These are phyloP conservation scores for Diachasma alloeum DNA, from an alignment of 1,140 invertebrate genomes.

Conservation along the genomic window DNA sequence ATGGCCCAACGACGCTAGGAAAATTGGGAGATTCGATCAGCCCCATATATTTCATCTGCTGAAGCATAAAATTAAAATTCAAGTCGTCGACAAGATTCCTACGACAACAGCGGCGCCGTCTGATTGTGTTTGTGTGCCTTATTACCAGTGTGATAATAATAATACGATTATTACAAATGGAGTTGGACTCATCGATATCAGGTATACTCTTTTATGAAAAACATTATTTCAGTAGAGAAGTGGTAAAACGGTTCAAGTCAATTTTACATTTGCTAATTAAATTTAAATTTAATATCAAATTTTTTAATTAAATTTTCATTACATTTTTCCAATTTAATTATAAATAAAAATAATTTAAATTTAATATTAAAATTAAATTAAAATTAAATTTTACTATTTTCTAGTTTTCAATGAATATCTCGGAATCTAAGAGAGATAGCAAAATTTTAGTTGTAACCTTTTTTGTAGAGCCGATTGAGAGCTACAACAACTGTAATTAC, in stretches of 20 bases:
- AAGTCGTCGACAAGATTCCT: constrained; percentile 38
- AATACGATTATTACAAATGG: constrained; percentile 64
- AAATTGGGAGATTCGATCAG: not conserved
- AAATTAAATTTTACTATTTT: too few species aligned
- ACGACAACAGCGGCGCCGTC: constrained; percentile 4
- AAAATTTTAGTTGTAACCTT: too few species aligned
- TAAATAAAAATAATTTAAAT: too few species aligned
- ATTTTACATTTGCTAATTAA: too few species aligned
- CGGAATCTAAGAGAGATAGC: not conserved
- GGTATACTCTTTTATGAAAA: constrained; percentile 51
- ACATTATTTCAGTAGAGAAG: not conserved
- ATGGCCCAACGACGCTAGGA: not conserved
- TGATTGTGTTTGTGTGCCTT: constrained; percentile 64
- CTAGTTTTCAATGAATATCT: not conserved
- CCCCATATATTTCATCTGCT: constrained; percentile 43
- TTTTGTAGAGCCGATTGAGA: too few species aligned
- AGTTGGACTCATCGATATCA: constrained; percentile 64
- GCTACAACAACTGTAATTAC: too few species aligned
- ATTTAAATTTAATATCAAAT: too few species aligned
- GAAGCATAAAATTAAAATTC: constrained; percentile 45
- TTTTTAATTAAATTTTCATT: too few species aligned
- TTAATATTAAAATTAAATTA: too few species aligned
- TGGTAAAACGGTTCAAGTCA: too few species aligned
- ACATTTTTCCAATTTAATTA: too few species aligned
- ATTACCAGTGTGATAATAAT: constrained; percentile 67